phyloP scores from a whole-genome alignment of 2,888 invertebrate species.

The Geotrupes spiniger region DNA sequence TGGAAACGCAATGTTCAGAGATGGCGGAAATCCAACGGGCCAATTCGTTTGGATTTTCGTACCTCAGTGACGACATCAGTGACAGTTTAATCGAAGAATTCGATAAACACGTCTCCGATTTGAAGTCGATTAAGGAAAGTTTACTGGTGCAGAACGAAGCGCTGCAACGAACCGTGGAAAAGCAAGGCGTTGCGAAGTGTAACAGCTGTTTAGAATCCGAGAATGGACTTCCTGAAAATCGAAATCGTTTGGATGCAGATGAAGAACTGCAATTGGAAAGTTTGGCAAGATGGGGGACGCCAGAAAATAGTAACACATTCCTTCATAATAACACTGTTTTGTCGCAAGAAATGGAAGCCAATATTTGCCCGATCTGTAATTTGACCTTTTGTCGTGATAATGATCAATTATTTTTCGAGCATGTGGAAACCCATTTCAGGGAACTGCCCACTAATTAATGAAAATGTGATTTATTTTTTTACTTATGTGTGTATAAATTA shows the following conservation, averaged over 20 bases:
- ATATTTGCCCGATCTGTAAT: conserved; percentile 76
- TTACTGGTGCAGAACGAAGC: conserved; percentile 62
- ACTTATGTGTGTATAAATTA: no score
- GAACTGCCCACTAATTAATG: neutral
- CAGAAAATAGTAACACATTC: conserved; percentile 50
- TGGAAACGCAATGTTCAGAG: conserved; percentile 67
- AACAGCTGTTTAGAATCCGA: conserved; percentile 17
- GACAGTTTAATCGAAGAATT: conserved; percentile 63
- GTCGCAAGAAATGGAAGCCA: neutral
- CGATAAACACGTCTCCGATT: conserved; percentile 61
- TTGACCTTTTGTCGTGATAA: conserved; percentile 53
- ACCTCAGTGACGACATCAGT: conserved; percentile 60
- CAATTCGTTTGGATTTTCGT: conserved; percentile 19
- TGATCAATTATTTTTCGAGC: conserved; percentile 63
- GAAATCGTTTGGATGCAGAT: conserved; percentile 7
- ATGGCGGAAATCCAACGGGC: conserved; percentile 61
- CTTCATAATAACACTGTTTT: conserved; percentile 2
- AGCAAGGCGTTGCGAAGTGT: conserved; percentile 51
- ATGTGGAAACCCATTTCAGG: conserved; percentile 75
- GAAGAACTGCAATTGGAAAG: conserved; percentile 36
- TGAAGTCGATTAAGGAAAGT: conserved; percentile 61
- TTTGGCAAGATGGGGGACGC: conserved; percentile 53
- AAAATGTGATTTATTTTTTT: no score
- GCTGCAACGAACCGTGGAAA: conserved; percentile 52
- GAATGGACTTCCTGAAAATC: neutral